Base-by-base conservation (phyloP, 2,797 vertebrate species). In the Hydrocynus forskahlii region DNA sequence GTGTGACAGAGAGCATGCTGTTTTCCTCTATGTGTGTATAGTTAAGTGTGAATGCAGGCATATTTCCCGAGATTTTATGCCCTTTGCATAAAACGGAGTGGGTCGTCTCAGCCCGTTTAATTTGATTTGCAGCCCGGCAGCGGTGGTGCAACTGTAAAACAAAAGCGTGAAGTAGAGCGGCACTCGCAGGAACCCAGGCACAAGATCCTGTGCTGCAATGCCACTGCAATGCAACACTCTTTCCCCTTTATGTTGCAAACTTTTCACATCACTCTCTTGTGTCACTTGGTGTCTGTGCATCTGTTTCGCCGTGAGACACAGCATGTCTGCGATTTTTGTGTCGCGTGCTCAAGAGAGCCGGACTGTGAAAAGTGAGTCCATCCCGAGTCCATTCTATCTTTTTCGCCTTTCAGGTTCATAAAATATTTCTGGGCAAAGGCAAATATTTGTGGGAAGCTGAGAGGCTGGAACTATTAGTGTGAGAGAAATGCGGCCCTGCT, bases 201-300 rank as follows among this genome's bases (percentile, higher is more conserved):
- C 89, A 87, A 89, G 88, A 83, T 79, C 80, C 88, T 91, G 88
- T 92, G 87, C 90, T 92, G 92, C 92, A 94, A 86, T 89, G 88
- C 89, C 91, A 85, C 92, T 91, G 92, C 92, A 92, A 88, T 91
- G 91, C 92, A 90, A 91, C 91, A 90, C 88, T 85, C 54, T 88
- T 87, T 89, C 88, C 86, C 86, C 87, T 83, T 78, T 79, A 73
- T 73, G 52, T 78, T 25, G 35, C 60, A 25, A 35, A 62, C 71
- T 78, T 74, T 74, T 71, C 80, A 63, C 45, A 75, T 78, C 73
- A 52, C 21, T 75, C 54, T 75, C 60, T 83, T 77, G 80, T 82
- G 76, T 75, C 77, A 76, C 74, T 59, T 68, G 57, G 64, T 43
- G 64, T 67, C 64, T 40, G 64, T 67, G 64, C 38, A 43, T 67